phyloP scores from a whole-genome alignment of 2,113 vertebrate species.

The Malurus elegans region DNA sequence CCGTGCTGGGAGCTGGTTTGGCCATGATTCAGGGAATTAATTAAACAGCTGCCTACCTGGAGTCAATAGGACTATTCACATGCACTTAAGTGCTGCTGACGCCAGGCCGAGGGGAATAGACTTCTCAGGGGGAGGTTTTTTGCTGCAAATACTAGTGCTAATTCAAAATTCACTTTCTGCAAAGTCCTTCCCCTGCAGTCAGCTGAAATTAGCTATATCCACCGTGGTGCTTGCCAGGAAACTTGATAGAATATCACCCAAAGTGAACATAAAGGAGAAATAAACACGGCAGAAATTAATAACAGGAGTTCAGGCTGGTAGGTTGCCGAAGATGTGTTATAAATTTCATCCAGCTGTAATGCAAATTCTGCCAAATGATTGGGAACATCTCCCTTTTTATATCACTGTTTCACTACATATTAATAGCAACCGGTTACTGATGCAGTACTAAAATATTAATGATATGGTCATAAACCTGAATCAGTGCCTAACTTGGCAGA shows the following conservation, averaged over 20 bases:
- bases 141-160: slow-evolving; percentile 24
- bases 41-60: slow-evolving; percentile 61
- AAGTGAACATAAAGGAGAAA: slow-evolving; percentile 66
- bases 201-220: slow-evolving; percentile 62
- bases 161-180: slow-evolving; percentile 60
- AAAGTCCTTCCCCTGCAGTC: slow-evolving; percentile 50
- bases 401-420: slow-evolving; percentile 50
- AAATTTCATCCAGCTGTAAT: slow-evolving; percentile 66
- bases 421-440: slow-evolving; percentile 66
- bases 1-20: not conserved
- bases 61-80: slow-evolving; percentile 57
- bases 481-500: slow-evolving; percentile 57
- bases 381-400: slow-evolving; percentile 61
- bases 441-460: slow-evolving; percentile 63
- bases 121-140: slow-evolving; percentile 44
- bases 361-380: slow-evolving; percentile 58
- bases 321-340: slow-evolving; percentile 51
- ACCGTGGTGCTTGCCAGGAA: slow-evolving; percentile 55
- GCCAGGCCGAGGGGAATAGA: slow-evolving; percentile 36
- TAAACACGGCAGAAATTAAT: slow-evolving; percentile 67
- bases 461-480: slow-evolving; percentile 58
- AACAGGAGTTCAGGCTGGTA: slow-evolving; percentile 53
- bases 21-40: slow-evolving; percentile 45
- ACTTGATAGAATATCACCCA: slow-evolving; percentile 57
- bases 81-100: slow-evolving; percentile 47